These are phyloP conservation scores for Drosophila pallidifrons DNA, from an alignment of 1,140 invertebrate species.

Conservation along the genomic window DNA sequence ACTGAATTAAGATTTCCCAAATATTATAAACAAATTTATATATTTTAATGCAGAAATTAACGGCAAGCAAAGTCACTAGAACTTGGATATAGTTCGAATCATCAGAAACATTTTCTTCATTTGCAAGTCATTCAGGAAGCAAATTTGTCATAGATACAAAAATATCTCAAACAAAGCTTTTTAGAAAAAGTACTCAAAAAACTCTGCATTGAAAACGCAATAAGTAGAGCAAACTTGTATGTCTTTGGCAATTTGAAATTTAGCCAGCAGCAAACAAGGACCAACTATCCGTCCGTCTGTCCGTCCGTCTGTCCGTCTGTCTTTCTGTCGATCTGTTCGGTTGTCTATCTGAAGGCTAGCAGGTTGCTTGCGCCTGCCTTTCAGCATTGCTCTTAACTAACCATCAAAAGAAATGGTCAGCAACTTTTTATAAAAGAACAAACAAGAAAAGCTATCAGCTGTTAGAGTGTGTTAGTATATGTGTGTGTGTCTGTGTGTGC, in stretches of 20 bases:
- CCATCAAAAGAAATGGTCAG: constrained; percentile 75
- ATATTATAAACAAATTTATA: too few relatives aligned
- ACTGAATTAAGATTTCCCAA: too few relatives aligned
- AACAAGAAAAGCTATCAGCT: constrained; percentile 71
- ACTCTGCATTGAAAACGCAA: not conserved
- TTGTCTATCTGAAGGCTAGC: constrained; percentile 1
- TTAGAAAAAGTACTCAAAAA: not conserved
- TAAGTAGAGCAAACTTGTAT: constrained; percentile 5
- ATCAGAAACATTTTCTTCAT: not conserved
- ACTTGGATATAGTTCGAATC: not conserved
- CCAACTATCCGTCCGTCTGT: constrained; percentile 14
- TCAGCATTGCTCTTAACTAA: constrained; percentile 58
- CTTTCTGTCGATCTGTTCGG: not conserved
- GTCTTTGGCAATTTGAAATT: constrained; percentile 42
- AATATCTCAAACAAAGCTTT: not conserved
- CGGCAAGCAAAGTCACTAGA: too few relatives aligned
- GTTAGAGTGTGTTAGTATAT: constrained; percentile 7
- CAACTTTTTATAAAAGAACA: constrained; percentile 65
- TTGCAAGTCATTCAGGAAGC: not conserved
- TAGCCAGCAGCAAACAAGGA: constrained; percentile 37
- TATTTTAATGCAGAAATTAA: too few relatives aligned
- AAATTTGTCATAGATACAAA: not conserved
- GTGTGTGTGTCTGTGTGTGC: constrained; percentile 31
- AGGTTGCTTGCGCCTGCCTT: constrained; percentile 28
- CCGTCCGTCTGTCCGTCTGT: not conserved